phyloP scores from a whole-genome alignment of 2,797 vertebrate genomes.

The Pyrocephalus nanus region DNA sequence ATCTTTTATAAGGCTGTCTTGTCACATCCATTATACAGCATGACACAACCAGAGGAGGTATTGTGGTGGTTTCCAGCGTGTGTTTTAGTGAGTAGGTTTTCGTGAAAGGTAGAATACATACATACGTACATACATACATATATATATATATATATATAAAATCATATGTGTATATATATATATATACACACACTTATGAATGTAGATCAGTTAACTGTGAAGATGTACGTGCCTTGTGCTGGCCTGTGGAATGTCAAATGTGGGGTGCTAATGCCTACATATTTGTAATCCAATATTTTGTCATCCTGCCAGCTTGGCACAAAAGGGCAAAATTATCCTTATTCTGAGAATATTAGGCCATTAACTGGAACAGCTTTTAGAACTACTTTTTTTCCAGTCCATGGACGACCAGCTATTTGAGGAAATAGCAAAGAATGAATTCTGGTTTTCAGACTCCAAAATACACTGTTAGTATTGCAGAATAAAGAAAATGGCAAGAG shows the following conservation, averaged over 20 bases:
- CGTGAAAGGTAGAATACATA: not conserved
- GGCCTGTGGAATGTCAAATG: not conserved
- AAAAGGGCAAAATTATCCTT: not conserved
- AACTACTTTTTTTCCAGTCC: not conserved
- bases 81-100: not conserved
- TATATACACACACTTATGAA: not conserved
- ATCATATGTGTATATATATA: too few relatives aligned
- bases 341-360: not conserved
- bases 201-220: not conserved
- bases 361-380: not conserved
- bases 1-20: conserved; percentile 45
- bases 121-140: too few relatives aligned
- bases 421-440: not conserved
- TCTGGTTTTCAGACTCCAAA: not conserved
- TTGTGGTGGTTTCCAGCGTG: not conserved
- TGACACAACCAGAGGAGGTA: not conserved
- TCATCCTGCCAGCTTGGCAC: not conserved
- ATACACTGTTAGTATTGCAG: rapidly evolving
- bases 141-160: not conserved
- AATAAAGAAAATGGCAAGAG: not conserved
- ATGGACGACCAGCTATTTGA: not conserved
- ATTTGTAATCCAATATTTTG: not conserved
- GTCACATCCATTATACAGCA: conserved; percentile 15
- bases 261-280: not conserved
- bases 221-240: not conserved